Conservation (phyloP, 2,797 vertebrate genomes). For the Syndactyla subalaris region DNA sequence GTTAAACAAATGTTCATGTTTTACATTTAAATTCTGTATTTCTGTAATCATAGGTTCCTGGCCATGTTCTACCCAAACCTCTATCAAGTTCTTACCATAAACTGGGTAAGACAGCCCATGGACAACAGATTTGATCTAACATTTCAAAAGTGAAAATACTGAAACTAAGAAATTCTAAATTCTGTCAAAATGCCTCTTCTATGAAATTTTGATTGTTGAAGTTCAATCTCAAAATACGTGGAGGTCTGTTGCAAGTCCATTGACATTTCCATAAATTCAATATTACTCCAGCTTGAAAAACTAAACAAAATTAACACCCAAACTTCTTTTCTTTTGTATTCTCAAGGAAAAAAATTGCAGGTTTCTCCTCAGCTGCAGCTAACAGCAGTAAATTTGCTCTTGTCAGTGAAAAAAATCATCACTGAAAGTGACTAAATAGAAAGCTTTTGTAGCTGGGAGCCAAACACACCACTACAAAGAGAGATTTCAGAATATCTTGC, state of each 20-base stretch:
- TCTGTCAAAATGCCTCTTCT: background rate
- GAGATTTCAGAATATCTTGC: background rate
- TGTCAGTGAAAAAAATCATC: background rate
- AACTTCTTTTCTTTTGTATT: background rate
- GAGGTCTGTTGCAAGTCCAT: background rate
- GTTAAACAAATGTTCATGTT: background rate
- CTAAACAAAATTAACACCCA: background rate
- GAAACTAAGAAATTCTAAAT: background rate
- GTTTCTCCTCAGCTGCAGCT: background rate
- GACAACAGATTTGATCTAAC: background rate
- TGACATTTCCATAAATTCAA: background rate
- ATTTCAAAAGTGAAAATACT: background rate
- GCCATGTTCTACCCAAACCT: background rate
- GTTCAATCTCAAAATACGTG: background rate
- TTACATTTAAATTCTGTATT: background rate
- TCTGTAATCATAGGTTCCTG: background rate
- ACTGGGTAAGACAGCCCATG: background rate
- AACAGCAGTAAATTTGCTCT: background rate
- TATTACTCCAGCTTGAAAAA: background rate
- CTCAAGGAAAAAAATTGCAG: background rate
- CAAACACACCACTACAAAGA: background rate
- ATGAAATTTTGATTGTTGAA: background rate
- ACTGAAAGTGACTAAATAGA: background rate
- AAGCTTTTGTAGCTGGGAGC: background rate
- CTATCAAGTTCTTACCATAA: background rate